A percentile compares a stretch with the other conserved stretches of the same genome.
These are phyloP conservation scores for Mesocricetus auratus DNA, from an alignment of 2,113 vertebrate genomes.

Conservation along the genomic window DNA sequence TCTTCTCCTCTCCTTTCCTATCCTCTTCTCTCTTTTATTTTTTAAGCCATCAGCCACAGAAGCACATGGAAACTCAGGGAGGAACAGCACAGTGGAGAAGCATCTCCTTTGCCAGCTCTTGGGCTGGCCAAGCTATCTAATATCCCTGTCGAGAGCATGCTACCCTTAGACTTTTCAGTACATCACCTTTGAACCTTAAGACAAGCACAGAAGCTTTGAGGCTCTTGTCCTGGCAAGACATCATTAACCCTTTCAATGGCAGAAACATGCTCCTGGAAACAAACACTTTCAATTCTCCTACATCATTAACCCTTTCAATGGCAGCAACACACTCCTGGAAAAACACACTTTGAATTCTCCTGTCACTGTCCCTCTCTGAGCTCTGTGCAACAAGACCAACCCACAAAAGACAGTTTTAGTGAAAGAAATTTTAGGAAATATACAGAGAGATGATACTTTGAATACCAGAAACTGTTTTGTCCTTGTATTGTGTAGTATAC, in stretches of 20 bases:
- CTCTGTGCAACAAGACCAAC: background rate
- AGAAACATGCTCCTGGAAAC: background rate
- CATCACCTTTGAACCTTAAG: background rate
- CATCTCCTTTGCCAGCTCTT: background rate
- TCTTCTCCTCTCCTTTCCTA: too few relatives aligned
- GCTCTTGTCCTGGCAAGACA: background rate
- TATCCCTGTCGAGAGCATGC: background rate
- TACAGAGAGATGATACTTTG: background rate
- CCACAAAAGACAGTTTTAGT: background rate
- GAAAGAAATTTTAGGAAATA: background rate
- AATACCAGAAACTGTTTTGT: background rate
- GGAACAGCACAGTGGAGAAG: background rate
- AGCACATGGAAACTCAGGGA: background rate
- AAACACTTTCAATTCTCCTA: background rate
- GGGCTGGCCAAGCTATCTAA: background rate
- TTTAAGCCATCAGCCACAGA: background rate
- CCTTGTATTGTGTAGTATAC: background rate
- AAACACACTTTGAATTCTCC: background rate
- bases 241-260: background rate
- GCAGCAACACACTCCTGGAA: background rate
- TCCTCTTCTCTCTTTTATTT: background rate
- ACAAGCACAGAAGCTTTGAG: background rate
- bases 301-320: background rate
- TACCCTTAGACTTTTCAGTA: background rate
- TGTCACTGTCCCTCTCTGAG: too few relatives aligned